Base-by-base conservation (phyloP, 2,113 vertebrate species). In the Micromys minutus region DNA sequence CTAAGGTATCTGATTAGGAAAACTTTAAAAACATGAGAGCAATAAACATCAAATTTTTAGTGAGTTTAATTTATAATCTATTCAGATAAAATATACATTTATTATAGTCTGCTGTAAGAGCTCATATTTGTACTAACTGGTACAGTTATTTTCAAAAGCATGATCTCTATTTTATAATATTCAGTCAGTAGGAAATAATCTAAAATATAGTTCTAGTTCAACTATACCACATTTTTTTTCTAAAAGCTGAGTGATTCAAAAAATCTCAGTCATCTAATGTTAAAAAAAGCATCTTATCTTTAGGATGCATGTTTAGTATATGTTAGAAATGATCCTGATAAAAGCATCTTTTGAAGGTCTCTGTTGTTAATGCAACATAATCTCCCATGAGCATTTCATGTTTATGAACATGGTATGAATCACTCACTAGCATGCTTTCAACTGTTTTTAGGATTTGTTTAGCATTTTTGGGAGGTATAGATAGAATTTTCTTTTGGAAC, bases 341-440 rank as follows among this genome's bases (percentile, higher is more conserved):
- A 19, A 79, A 75, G 36, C 17, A 65, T 36, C 83, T 93, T 52
- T 34, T 80, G 85, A 85, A 90, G n/a, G 55, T 29, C 61, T 96
- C 83, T 69, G 24, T 88, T 52, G 59, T 42, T 72, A 52, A 34
- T 92, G 26, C 34, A 34, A 92, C 19, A 61, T 50, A 92, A 77
- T 94, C 87, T 84, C 85, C 7, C 36, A 50, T 3, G 29, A 36
- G 29, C 84, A 26, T 85, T 36, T 94, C 39, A 95, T 36, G 87
- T 91, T 84, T 88, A 76, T 97, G 67, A 12, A 69, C 67, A 92
- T 77, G 6, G 80, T 61, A 83, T 69, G 36, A 87, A 90, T 67
- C 31, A n/a, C 22, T 83, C 39, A 77, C 36, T 85, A 15, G 7
- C 87, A 93, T 84, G 87, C n/a, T 80, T 84, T 77, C 29, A 93